Base-by-base conservation (phyloP, 2,113 vertebrate species). In the Etheostoma cragini region DNA sequence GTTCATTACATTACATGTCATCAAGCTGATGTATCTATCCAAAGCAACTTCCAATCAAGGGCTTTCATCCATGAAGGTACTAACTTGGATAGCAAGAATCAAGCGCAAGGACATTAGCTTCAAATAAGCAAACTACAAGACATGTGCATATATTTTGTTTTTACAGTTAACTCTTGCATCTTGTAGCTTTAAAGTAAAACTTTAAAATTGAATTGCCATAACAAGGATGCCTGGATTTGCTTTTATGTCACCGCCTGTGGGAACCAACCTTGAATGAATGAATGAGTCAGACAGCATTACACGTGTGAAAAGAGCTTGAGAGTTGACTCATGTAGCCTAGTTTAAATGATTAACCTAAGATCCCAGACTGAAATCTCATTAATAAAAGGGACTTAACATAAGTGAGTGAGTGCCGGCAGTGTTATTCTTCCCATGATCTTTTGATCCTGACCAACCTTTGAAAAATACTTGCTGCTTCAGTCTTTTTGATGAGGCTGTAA, bases 381-480 rank as follows among this genome's bases (percentile, higher is more conserved):
- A 22, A 45, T 56, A 30, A 73, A 72, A 76, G n/a, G 21, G 15
- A 78, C 22, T 61, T 61, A 66, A 22, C 46, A 26, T 66, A 22
- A 54, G 45, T 35, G 22, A 35, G 30, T 38, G 16, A 26, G 22
- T 46, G 22, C 53, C 24, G 56, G 17, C 71, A 26, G 30, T 35
- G 66, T 71, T 30, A 49, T 30, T 82, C 69, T 67, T 70, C 75
- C 49, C 52, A 52, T 73, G 49, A 56, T 74, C 45, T 24, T 87
- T 75, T 87, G 71, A 80, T 75, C 52, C 14, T 46, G 24, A 60
- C 12, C 22, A 26, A 21, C 47, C 62, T 80, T 81, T 78, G 56
- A 68, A 75, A 57, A 60, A 56, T 8, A n/a, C 22, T 56, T 21
- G 14, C 22, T 46, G 21, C 46, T 67, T 70, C 47, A 8, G 2